Percentiles rank a stretch among this genome's conserved stretches.
Evolutionary conservation across 2,797 vertebrate genomes (phyloP).

Genomic region (Brachyrhaphis roseni): DNA sequence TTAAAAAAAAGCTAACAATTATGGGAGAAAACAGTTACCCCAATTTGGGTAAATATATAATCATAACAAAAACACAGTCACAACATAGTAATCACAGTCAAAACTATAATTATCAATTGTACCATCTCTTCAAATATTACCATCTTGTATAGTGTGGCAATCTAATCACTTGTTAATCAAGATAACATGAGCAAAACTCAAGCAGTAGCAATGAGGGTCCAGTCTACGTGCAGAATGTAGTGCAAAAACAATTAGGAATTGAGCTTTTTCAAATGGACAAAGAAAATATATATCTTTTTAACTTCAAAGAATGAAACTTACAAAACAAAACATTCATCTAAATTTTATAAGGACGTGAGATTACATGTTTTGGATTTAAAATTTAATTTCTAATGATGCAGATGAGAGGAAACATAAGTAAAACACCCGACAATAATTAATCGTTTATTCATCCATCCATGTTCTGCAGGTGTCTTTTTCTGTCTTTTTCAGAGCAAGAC

Average conservation of each 20-base stretch:
- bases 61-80: conserved; percentile 9
- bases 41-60: conserved; percentile 25
- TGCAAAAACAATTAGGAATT: background rate
- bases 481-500: background rate
- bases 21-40: conserved; percentile 25
- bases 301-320: background rate
- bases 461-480: background rate
- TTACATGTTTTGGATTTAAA: background rate
- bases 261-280: background rate
- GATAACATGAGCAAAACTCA: conserved; percentile 2
- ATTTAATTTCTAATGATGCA: background rate
- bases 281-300: background rate
- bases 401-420: background rate
- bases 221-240: background rate
- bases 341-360: background rate
- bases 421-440: background rate
- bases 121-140: background rate
- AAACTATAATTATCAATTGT: conserved; percentile 12
- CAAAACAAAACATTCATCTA: background rate
- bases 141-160: background rate
- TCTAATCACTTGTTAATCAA: conserved; percentile 9
- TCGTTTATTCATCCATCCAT: background rate
- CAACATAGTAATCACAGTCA: conserved; percentile 8
- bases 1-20: background rate
- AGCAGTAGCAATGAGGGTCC: background rate